A percentile compares a stretch with the other conserved stretches of the same genome.
Evolutionary conservation across 2,113 vertebrate genomes (phyloP).

Genomic region (Ctenomys sociabilis): DNA sequence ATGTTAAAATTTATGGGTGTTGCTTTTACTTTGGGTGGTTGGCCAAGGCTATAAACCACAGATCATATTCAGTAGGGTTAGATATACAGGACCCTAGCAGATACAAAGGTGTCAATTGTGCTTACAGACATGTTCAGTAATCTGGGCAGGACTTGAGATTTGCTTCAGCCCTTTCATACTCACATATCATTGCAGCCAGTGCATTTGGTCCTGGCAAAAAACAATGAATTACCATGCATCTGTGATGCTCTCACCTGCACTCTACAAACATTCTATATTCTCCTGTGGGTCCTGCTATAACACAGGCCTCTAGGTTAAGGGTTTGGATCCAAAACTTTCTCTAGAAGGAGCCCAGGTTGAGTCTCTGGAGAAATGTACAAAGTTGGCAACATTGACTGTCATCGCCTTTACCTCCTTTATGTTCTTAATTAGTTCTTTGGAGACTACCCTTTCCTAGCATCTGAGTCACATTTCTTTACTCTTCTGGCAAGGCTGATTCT

Average conservation of each 20-base stretch:
- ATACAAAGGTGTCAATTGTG: background rate
- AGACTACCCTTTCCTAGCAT: constrained; percentile 88
- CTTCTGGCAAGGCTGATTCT: constrained; percentile 78
- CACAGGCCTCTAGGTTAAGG: constrained; percentile 81
- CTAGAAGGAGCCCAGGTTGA: constrained; percentile 78
- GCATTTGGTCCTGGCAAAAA: constrained; percentile 83
- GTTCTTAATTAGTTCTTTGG: constrained; percentile 85
- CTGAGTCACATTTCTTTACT: constrained; percentile 85
- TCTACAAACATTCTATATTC: constrained; percentile 72
- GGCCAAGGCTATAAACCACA: background rate
- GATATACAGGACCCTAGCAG: background rate
- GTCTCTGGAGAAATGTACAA: constrained; percentile 74
- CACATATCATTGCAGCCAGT: constrained; percentile 85
- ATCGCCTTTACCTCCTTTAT: constrained; percentile 87
- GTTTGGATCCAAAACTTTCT: constrained; percentile 67
- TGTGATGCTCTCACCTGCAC: constrained; percentile 81
- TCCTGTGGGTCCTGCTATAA: constrained; percentile 82
- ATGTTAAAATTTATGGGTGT: background rate
- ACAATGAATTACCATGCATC: constrained; percentile 65
- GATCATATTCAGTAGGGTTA: background rate
- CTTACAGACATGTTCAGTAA: background rate
- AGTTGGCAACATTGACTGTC: constrained; percentile 77
- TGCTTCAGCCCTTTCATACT: constrained; percentile 81
- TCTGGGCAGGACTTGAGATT: background rate
- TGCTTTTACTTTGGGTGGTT: background rate